Percentiles rank a stretch among this genome's conserved stretches.
Conservation (phyloP, 2,797 vertebrate species). For the Lepilemur septentrionalis region DNA sequence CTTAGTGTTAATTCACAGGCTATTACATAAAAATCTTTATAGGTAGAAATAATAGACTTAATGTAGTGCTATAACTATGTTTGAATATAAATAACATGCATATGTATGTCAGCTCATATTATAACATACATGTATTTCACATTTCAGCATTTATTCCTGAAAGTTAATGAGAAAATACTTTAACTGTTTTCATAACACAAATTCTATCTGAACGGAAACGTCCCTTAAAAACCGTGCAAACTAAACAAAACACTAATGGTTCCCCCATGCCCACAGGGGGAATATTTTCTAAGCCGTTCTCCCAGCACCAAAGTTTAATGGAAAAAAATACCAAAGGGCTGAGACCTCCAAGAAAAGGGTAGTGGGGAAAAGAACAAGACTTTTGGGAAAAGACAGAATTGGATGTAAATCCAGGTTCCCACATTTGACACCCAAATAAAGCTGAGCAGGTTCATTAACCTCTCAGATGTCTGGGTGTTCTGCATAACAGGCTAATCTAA, state of each 20-base stretch:
- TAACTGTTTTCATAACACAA: not conserved
- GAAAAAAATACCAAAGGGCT: not conserved
- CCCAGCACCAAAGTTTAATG: not conserved
- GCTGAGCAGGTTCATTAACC: not conserved
- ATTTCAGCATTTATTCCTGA: not conserved
- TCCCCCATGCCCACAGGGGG: not conserved
- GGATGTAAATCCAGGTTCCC: not conserved
- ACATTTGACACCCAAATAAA: not conserved
- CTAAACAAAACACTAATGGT: not conserved
- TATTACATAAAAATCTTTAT: not conserved
- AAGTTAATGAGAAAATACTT: not conserved
- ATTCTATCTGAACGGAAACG: slow-evolving; percentile 7
- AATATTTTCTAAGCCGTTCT: not conserved
- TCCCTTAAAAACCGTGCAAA: not conserved
- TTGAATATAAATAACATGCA: not conserved
- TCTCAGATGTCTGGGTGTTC: not conserved
- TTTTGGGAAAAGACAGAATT: not conserved
- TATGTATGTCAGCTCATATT: not conserved
- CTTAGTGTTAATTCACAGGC: not conserved
- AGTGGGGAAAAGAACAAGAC: not conserved
- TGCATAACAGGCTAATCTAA: not conserved
- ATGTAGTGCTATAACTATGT: not conserved
- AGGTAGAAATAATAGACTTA: not conserved
- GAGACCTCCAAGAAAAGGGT: not conserved
- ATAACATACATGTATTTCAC: not conserved